phyloP scores from a whole-genome alignment of 2,113 vertebrate species.

The Stegostoma tigrinum region DNA sequence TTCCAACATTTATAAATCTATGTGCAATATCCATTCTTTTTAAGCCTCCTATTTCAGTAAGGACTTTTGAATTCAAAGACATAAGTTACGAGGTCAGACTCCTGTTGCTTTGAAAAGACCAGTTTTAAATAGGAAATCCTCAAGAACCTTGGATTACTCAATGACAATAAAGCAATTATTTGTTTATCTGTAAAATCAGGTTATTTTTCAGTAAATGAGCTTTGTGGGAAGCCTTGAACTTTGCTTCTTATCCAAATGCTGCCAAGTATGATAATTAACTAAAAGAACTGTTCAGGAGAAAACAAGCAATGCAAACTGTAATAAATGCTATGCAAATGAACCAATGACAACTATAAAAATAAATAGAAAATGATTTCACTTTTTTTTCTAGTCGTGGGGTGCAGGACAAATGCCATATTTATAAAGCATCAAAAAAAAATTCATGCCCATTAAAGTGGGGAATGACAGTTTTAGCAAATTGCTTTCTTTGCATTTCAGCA shows the following conservation, averaged over 20 bases:
- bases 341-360: not conserved
- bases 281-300: not conserved
- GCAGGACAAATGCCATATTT: not conserved
- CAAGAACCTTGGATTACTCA: not conserved
- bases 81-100: not conserved
- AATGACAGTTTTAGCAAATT: not conserved
- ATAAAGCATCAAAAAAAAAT: not conserved
- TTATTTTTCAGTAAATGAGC: not conserved
- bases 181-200: not conserved
- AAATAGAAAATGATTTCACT: not conserved
- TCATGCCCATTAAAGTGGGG: not conserved
- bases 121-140: not conserved
- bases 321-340: not conserved
- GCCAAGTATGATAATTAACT: not conserved
- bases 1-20: not conserved
- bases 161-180: not conserved
- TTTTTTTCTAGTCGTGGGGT: too few relatives aligned
- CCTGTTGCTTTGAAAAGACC: not conserved
- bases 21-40: not conserved
- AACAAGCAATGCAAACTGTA: not conserved
- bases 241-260: not conserved
- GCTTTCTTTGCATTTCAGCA: not conserved
- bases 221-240: slow-evolving; percentile 1
- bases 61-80: not conserved
- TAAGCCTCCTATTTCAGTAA: too few relatives aligned